These are phyloP conservation scores for Camponotus vicinus DNA, from an alignment of 1,140 invertebrate genomes.

Conservation along the genomic window DNA sequence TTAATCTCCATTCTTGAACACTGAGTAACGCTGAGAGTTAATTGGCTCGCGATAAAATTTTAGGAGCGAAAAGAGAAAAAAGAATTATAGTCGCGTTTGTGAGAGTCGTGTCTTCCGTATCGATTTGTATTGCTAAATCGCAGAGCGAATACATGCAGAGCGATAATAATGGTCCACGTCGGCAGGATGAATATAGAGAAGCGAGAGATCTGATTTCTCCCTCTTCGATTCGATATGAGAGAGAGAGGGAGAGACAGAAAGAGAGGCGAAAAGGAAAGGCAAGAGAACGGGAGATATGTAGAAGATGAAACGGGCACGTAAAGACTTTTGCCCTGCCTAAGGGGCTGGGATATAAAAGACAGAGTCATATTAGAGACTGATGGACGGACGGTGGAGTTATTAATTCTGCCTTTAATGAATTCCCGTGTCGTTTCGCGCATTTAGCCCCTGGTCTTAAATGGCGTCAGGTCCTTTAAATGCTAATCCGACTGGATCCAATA, in stretches of 20 bases:
- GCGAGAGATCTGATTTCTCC: slow-evolving; percentile 48
- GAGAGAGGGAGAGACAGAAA: neutral
- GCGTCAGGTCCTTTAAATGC: slow-evolving; percentile 70
- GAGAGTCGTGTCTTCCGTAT: slow-evolving; percentile 9
- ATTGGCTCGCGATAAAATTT: slow-evolving; percentile 2
- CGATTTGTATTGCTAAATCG: slow-evolving; percentile 51
- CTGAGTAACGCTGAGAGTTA: neutral
- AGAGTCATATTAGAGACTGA: slow-evolving; percentile 61
- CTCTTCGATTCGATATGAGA: neutral
- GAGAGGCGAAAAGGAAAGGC: neutral
- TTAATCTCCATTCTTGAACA: neutral
- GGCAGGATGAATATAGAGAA: slow-evolving; percentile 16
- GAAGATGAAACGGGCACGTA: slow-evolving; percentile 38
- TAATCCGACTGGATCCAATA: slow-evolving; percentile 64
- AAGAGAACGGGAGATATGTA: neutral
- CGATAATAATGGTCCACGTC: slow-evolving; percentile 56
- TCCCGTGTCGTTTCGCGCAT: slow-evolving; percentile 57
- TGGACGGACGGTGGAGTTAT: slow-evolving; percentile 60
- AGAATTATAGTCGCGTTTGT: neutral
- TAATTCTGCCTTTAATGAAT: slow-evolving; percentile 69
- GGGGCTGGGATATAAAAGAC: slow-evolving; percentile 49
- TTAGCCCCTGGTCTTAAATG: slow-evolving; percentile 56
- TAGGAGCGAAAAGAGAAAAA: neutral
- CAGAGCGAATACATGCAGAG: slow-evolving; percentile 7
- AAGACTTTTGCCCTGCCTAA: slow-evolving; percentile 44